Evolutionary conservation across 2,888 invertebrate species (phyloP).

Genomic region (Xestia sexstrigata): DNA sequence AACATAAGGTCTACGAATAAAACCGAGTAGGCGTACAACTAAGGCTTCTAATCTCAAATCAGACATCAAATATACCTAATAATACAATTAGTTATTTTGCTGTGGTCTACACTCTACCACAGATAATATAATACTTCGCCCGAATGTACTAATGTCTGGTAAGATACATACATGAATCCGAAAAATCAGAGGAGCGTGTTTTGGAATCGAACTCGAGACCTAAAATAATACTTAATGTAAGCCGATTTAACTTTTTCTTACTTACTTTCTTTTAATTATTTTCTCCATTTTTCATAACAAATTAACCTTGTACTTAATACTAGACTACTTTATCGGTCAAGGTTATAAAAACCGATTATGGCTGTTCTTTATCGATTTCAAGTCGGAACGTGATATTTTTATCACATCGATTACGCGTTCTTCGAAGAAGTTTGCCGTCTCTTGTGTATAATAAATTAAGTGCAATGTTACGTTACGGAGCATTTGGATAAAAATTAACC

Average conservation of each 20-base stretch:
- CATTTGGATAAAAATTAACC: background rate
- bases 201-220: no score
- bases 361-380: conserved; percentile 44
- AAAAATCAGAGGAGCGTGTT: no score
- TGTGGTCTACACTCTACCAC: background rate
- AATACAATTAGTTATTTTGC: background rate
- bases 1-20: background rate
- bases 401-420: conserved; percentile 20
- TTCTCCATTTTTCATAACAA: conserved; percentile 18
- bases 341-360: conserved; percentile 28
- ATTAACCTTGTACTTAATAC: conserved; percentile 13
- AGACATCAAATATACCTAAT: conserved; percentile 19
- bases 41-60: conserved; percentile 42
- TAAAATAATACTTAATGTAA: background rate
- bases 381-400: conserved; percentile 31
- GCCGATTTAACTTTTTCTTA: background rate
- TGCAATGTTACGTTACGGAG: background rate
- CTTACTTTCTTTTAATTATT: no score
- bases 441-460: background rate
- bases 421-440: conserved; percentile 1
- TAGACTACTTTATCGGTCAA: conserved; percentile 48
- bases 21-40: background rate
- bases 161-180: no score
- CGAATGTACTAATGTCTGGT: background rate
- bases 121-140: no score